Percentiles rank a stretch among this genome's conserved stretches.
Conservation (phyloP, 1,140 invertebrate genomes). For the Lucilia sericata region DNA sequence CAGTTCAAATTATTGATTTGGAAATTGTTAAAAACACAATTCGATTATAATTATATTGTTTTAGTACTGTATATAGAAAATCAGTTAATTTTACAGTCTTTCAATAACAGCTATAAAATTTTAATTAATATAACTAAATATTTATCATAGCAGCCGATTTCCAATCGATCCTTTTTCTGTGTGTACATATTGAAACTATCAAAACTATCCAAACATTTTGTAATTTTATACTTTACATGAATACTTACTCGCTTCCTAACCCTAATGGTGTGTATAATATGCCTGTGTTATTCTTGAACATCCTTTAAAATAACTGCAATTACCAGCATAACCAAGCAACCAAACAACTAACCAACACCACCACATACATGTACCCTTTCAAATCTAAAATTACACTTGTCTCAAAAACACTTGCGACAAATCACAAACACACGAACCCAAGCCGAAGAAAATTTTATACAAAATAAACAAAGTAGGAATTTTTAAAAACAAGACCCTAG, state of each 20-base stretch:
- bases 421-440: neutral
- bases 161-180: no score
- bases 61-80: no score
- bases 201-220: neutral
- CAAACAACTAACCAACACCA: neutral
- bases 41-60: no score
- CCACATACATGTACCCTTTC: neutral
- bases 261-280: conserved; percentile 13
- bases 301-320: neutral
- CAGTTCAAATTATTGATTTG: no score
- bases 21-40: no score
- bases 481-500: neutral
- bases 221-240: neutral
- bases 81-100: no score
- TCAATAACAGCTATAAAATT: no score
- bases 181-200: neutral
- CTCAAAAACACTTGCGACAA: conserved; percentile 16
- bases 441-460: neutral
- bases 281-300: neutral
- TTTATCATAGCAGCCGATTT: no score
- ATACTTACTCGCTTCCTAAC: neutral
- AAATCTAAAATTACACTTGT: conserved; percentile 40
- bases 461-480: neutral
- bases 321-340: neutral
- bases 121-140: no score